phyloP scores from a whole-genome alignment of 2,888 invertebrate genomes.

The Marasmarcha lunaedactyla region DNA sequence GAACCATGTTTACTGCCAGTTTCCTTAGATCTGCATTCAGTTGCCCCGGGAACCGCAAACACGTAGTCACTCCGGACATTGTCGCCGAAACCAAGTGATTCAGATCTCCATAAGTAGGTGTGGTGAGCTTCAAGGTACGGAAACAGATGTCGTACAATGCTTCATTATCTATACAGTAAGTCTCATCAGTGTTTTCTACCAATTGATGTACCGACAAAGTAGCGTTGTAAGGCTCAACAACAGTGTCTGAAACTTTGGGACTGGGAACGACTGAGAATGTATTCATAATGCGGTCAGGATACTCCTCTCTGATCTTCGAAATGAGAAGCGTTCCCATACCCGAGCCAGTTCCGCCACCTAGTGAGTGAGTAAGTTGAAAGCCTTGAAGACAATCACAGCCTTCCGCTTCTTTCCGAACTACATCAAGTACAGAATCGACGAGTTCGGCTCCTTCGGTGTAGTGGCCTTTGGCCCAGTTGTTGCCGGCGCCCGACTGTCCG shows the following conservation, averaged over 20 bases:
- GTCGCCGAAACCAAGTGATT: conserved; percentile 87
- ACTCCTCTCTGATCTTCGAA: conserved; percentile 89
- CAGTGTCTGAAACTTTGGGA: conserved; percentile 80
- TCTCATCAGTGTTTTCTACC: conserved; percentile 79
- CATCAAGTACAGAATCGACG: conserved; percentile 85
- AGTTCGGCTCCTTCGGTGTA: conserved; percentile 92
- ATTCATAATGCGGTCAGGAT: conserved; percentile 88
- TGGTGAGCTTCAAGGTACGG: conserved; percentile 78
- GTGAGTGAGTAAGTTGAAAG: conserved; percentile 84
- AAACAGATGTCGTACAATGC: conserved; percentile 81
- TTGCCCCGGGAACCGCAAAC: conserved; percentile 74
- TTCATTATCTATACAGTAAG: conserved; percentile 83
- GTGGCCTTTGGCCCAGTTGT: conserved; percentile 75
- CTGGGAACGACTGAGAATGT: conserved; percentile 85
- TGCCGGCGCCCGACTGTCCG: conserved; percentile 62
- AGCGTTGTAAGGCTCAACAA: conserved; percentile 82
- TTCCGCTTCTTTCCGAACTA: conserved; percentile 86
- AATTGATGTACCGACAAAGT: conserved; percentile 86
- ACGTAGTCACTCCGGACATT: conserved; percentile 88
- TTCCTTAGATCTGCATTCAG: conserved; percentile 57
- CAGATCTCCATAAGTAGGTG: conserved; percentile 83
- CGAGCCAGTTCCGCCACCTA: conserved; percentile 61
- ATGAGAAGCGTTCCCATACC: conserved; percentile 76
- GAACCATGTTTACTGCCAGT: conserved; percentile 66
- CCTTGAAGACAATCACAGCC: conserved; percentile 93